Percentiles rank a stretch among this genome's conserved stretches.
Conservation (phyloP, 1,140 invertebrate species). For the Calliopsis andreniformis region DNA sequence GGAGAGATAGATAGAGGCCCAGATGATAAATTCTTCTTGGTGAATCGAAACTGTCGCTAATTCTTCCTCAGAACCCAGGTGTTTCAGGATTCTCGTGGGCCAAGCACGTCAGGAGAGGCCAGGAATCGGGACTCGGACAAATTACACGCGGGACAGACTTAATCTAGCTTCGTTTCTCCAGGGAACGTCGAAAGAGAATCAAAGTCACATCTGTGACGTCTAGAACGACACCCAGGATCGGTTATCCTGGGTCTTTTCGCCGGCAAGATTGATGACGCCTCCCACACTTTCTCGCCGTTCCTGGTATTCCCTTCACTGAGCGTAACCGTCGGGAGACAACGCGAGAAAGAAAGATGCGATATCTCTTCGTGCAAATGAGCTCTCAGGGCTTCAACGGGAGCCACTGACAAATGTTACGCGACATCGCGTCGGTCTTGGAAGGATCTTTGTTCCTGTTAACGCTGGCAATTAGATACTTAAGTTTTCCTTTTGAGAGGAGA, state of each 20-base stretch:
- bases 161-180: conserved; percentile 71
- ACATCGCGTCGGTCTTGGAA: conserved; percentile 42
- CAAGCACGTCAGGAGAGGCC: conserved; percentile 50
- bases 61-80: conserved; percentile 64
- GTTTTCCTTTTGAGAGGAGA: not conserved
- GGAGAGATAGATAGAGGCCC: too few species aligned
- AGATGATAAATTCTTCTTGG: not conserved
- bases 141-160: conserved; percentile 65
- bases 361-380: conserved; percentile 60
- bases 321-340: conserved; percentile 5
- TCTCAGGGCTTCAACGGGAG: not conserved
- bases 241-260: conserved; percentile 65
- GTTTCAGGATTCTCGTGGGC: conserved; percentile 46
- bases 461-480: conserved; percentile 1
- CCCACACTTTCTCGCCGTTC: conserved; percentile 37
- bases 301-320: conserved; percentile 30
- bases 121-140: conserved; percentile 52
- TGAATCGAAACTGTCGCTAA: not conserved
- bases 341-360: conserved; percentile 65
- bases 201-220: conserved; percentile 79
- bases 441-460: conserved; percentile 40
- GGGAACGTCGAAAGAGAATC: conserved; percentile 74
- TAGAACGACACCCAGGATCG: conserved; percentile 62
- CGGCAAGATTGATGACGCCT: conserved; percentile 68
- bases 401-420: conserved; percentile 64